Evolutionary conservation across 2,888 invertebrate genomes (phyloP).

Genomic region (Parapristionchus giblindavisi): DNA sequence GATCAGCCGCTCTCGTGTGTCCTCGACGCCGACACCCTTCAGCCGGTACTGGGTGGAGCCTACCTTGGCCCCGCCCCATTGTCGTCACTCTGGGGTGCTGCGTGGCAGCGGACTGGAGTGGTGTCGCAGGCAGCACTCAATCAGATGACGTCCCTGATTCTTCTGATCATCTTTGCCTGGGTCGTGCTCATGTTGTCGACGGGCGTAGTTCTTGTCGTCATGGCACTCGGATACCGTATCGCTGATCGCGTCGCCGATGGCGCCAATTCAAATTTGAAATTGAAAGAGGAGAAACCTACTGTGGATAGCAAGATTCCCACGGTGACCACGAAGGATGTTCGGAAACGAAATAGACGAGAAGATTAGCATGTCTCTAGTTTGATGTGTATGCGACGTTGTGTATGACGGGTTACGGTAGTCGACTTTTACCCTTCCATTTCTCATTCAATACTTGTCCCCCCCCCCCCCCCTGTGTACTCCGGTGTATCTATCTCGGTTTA

Average conservation of each 20-base stretch:
- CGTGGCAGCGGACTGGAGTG: not conserved
- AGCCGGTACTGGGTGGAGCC: slow-evolving; percentile 11
- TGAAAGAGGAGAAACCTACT: slow-evolving; percentile 16
- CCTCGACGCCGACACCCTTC: slow-evolving; percentile 44
- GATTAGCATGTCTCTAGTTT: not conserved
- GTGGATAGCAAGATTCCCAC: not conserved
- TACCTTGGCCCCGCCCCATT: slow-evolving; percentile 5
- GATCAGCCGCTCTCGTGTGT: slow-evolving; percentile 47
- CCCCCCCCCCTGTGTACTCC: no score
- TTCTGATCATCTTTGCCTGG: slow-evolving; percentile 52
- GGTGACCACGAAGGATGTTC: not conserved
- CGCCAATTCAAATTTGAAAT: not conserved
- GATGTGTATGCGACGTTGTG: not conserved
- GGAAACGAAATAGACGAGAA: slow-evolving; percentile 3
- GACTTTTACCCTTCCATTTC: not conserved
- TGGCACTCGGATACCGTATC: slow-evolving; percentile 38
- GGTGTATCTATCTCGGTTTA: no score
- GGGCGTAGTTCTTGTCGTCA: slow-evolving; percentile 36
- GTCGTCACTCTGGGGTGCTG: not conserved
- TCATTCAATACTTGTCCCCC: not conserved
- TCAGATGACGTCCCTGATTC: slow-evolving; percentile 45
- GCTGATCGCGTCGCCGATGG: not conserved
- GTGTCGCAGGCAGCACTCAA: slow-evolving; percentile 35
- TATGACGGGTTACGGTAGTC: not conserved
- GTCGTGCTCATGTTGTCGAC: slow-evolving; percentile 41